Evolutionary conservation across 1,140 invertebrate genomes (phyloP), one percentile per base, ranked within the genome.

Genomic region (Hycleus cichorii): DNA sequence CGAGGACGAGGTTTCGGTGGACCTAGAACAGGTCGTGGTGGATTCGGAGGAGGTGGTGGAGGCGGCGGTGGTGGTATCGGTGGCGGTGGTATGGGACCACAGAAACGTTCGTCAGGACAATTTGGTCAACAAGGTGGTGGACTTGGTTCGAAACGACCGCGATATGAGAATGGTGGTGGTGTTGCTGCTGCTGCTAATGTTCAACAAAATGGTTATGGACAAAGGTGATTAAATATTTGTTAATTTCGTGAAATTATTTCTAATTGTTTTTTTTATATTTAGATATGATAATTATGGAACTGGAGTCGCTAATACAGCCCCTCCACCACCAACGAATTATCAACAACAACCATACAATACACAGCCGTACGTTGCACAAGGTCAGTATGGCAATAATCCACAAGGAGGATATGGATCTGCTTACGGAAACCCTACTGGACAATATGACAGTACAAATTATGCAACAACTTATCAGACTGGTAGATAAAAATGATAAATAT

Each of bases 161-260:
- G 65, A 32, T 67, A 63, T 49, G 65, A 67, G 6, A 61, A 63
- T 58, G 56, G 53, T 38, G 54, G 52, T 38, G 32, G 32, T 32
- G 7, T 5, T 32, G 32, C 7, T 32, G 32, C 7, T 32, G 32
- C 32, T 32, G 7, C 4, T 32, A 32, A 32, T 32, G 32, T 42
- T 11, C 9, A 49, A n/a, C 51, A 55, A 18, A 67, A 67, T 57
- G 65, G 65, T 46, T 63, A 49, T 43, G 58, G 58, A 40, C 59
- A 62, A 53, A 50, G 49, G 56, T 62, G 49, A 53, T 45, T 39
- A 18, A 38, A 51, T 10, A 18, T 26, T 32, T 58, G 3, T 39
- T 5, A n/a, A 12, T 57, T 32, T 32, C 32, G 18, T 32, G 32
- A 32, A 32, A 32, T 5, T 53, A 32, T 24, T 18, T 49, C 12